phyloP scores from a whole-genome alignment of 2,797 vertebrate genomes.

The Gallirallus australis region DNA sequence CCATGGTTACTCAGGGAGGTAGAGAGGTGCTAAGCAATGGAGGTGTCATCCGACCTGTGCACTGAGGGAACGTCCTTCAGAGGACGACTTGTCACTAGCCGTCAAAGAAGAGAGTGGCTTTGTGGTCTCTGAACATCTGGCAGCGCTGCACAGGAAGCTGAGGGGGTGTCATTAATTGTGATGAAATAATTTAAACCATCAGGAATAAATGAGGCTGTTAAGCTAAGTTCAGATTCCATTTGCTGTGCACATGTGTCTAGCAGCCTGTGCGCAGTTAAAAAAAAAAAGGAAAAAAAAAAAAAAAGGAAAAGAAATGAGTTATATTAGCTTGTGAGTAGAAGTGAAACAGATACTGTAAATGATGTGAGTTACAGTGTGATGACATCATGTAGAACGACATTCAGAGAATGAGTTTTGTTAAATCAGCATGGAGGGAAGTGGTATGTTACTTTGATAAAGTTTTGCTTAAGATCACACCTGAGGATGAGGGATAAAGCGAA shows the following conservation, averaged over 20 bases:
- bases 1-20: slow-evolving; percentile 78
- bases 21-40: slow-evolving; percentile 80
- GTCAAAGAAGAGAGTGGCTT: slow-evolving; percentile 90
- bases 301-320: slow-evolving; percentile 65
- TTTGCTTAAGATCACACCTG: slow-evolving; percentile 47
- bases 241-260: slow-evolving; percentile 86
- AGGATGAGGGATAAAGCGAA: not conserved
- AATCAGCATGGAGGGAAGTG: slow-evolving; percentile 57
- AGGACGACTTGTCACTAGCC: slow-evolving; percentile 93
- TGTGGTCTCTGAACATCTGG: slow-evolving; percentile 97
- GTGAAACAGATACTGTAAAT: slow-evolving; percentile 83
- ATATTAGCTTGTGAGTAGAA: slow-evolving; percentile 81
- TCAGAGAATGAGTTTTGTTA: slow-evolving; percentile 64
- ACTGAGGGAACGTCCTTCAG: slow-evolving; percentile 91
- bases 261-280: slow-evolving; percentile 79
- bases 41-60: slow-evolving; percentile 82
- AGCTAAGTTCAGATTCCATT: slow-evolving; percentile 91
- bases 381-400: slow-evolving; percentile 77
- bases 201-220: slow-evolving; percentile 98
- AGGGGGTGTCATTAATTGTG: slow-evolving; percentile 98
- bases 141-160: slow-evolving; percentile 88
- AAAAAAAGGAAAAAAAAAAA: slow-evolving; percentile 48
- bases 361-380: slow-evolving; percentile 78
- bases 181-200: slow-evolving; percentile 99
- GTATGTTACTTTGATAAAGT: slow-evolving; percentile 62